These are phyloP conservation scores for Danio kyathit DNA, from an alignment of 2,797 vertebrate species.

Conservation along the genomic window DNA sequence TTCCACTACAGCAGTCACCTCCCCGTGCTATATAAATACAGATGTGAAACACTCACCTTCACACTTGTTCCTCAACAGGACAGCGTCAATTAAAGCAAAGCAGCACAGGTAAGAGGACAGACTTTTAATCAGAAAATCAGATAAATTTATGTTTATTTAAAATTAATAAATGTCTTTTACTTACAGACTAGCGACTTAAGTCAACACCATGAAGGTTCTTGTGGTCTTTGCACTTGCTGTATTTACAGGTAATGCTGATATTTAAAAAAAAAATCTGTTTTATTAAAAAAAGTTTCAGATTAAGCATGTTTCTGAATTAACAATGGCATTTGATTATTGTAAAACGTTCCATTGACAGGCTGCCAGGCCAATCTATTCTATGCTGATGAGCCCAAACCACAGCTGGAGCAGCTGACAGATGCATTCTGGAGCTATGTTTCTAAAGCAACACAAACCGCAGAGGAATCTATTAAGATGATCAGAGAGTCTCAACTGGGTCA, in stretches of 20 bases:
- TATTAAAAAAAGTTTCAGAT: too few species aligned
- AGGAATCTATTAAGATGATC: constrained; percentile 79
- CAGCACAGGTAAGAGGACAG: constrained; percentile 35
- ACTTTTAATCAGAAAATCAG: background rate
- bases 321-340: too few species aligned
- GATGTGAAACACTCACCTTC: background rate
- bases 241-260: constrained; percentile 46
- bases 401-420: constrained; percentile 79
- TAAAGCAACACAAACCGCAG: constrained; percentile 78
- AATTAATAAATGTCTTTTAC: background rate
- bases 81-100: background rate
- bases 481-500: constrained; percentile 64
- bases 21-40: constrained; percentile 48
- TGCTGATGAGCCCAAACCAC: constrained; percentile 78
- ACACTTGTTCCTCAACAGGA: constrained; percentile 13
- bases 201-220: constrained; percentile 54
- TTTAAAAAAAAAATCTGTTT: background rate
- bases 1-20: constrained; percentile 37
- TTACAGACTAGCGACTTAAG: background rate
- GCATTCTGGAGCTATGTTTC: constrained; percentile 83
- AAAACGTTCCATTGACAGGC: constrained; percentile 62
- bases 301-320: too few species aligned
- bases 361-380: constrained; percentile 81
- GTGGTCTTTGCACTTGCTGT: constrained; percentile 50
- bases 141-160: background rate